Evolutionary conservation across 64 coral and sea anemone species (phyloP), one percentile per base, ranked within the genome.

Genomic region (Montipora efflorescens): DNA sequence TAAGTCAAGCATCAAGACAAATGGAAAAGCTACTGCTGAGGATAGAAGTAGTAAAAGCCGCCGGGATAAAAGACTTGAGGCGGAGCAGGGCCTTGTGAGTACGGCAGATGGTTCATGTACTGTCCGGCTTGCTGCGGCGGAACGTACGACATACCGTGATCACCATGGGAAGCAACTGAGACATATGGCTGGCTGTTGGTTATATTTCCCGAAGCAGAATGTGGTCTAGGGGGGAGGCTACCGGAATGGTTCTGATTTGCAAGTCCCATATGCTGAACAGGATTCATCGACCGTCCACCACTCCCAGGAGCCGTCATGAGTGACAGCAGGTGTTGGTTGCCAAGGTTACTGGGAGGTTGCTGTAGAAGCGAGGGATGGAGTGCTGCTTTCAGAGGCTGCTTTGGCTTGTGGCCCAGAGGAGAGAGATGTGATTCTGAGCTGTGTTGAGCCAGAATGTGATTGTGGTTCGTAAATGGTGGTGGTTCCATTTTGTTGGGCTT

Each of bases 191-290:
- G 96, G 15, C 82, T 85, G 47, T 49, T 94, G 72, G 83, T 90
- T 19, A 97, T 87, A 75, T 89, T 97, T 18, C 96, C 96, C 5
- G 96, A 92, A 8, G 96, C 96, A 67, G 96, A 97, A 92, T 97
- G 96, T 28, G 96, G 96, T 72, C 96, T 91, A 9, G 96, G 93
- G 0, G 96, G 96, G 51, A 97, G 96, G 4, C 50, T 67, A 71
- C 84, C 64, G 0, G 59, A 45, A 21, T 91, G 92, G 23, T 94
- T 91, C 14, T 97, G 96, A 58, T 67, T 72, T 7, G 83, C 44
- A 43, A 90, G 45, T 5, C 74, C 66, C 1, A 84, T 43, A 3
- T 87, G 90, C 4, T 91, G 76, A 7, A 62, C 57, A 3, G 74
- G 89, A 19, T 90, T 84, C 9, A 93, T 12, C 2, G 75, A 59